Percentiles rank a stretch among this genome's conserved stretches.
phyloP scores from a whole-genome alignment of 1,140 invertebrate genomes.

The Lutraria rhynchaena region DNA sequence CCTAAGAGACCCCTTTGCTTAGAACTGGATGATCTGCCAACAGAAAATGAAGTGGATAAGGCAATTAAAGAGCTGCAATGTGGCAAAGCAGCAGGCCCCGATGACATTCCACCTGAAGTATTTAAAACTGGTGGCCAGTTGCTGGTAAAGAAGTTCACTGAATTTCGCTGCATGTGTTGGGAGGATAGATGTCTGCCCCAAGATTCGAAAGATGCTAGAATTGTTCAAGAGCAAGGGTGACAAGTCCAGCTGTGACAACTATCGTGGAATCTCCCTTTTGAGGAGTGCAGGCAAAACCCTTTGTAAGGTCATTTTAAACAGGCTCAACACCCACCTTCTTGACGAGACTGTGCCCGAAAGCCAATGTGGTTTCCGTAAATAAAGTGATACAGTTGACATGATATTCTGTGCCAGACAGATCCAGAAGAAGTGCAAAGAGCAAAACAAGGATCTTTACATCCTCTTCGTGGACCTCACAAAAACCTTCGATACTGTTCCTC shows the following conservation, averaged over 20 bases:
- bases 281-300: too few species aligned
- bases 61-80: neutral
- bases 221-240: constrained; percentile 58
- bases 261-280: too few species aligned
- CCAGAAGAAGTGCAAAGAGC: constrained; percentile 54
- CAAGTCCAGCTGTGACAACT: neutral
- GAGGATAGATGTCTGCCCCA: constrained; percentile 17
- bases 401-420: constrained; percentile 59
- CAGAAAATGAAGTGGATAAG: neutral
- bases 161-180: constrained; percentile 12
- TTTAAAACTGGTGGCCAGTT: constrained; percentile 37
- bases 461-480: constrained; percentile 66
- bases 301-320: too few species aligned
- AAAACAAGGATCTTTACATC: constrained; percentile 22
- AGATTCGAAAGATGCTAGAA: constrained; percentile 57
- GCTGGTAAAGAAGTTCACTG: neutral
- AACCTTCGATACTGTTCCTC: constrained; percentile 66
- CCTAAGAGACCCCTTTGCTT: too few species aligned
- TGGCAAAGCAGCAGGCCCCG: neutral
- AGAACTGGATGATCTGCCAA: neutral
- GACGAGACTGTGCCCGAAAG: constrained; percentile 49
- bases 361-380: constrained; percentile 50
- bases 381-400: constrained; percentile 58
- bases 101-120: constrained; percentile 61
- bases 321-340: constrained; percentile 48